Percentiles rank a stretch among this genome's conserved stretches.
Conservation (phyloP, 2,797 vertebrate genomes). For the Pteronotus mesoamericanus region DNA sequence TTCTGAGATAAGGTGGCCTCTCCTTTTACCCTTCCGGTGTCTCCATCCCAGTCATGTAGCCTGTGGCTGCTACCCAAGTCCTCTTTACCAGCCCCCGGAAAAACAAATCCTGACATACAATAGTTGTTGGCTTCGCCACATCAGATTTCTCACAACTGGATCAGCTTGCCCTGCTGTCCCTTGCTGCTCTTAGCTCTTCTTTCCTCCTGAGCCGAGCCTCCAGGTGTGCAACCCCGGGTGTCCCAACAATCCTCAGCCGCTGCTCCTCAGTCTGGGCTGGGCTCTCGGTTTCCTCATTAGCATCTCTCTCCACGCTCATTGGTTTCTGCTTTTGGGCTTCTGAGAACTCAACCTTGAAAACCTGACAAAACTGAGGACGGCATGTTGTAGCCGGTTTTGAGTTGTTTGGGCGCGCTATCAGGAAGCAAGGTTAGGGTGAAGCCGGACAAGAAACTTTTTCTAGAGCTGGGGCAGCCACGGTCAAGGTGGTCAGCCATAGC, state of each 20-base stretch:
- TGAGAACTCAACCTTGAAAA: slow-evolving; percentile 9
- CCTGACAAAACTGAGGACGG: not conserved
- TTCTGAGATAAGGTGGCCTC: not conserved
- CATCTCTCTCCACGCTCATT: not conserved
- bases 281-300: not conserved
- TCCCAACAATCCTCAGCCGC: not conserved
- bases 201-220: not conserved
- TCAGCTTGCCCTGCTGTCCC: not conserved
- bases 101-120: not conserved
- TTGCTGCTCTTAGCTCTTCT: slow-evolving; percentile 17
- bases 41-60: not conserved
- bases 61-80: not conserved
- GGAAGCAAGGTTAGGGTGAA: slow-evolving; percentile 39
- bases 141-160: not conserved
- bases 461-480: not conserved
- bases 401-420: not conserved
- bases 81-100: not conserved
- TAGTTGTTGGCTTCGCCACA: not conserved
- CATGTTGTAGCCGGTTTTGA: not conserved
- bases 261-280: not conserved
- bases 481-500: not conserved
- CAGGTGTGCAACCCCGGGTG: not conserved
- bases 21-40: not conserved
- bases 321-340: not conserved
- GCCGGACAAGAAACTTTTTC: not conserved